Percentiles rank a stretch among this genome's conserved stretches.
Evolutionary conservation across 2,797 vertebrate genomes (phyloP).

Genomic region (Phyllotis vaccarum): DNA sequence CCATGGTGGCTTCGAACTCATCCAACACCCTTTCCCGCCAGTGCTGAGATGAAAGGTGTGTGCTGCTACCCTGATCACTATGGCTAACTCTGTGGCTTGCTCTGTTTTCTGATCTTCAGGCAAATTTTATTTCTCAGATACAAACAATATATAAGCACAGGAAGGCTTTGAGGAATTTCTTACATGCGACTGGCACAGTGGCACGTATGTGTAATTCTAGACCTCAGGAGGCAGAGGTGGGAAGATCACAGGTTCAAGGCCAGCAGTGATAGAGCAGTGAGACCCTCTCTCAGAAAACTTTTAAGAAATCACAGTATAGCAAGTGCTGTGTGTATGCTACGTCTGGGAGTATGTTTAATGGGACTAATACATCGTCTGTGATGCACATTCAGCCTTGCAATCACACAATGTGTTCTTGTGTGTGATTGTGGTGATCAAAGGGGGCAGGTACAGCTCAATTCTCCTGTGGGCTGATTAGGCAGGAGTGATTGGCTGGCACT

Average conservation of each 20-base stretch:
- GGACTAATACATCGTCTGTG: background rate
- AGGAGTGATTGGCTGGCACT: background rate
- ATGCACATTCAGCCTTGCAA: background rate
- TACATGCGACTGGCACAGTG: background rate
- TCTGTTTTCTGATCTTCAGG: no score
- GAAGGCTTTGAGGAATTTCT: constrained; percentile 5
- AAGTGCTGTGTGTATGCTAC: background rate
- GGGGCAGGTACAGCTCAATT: background rate
- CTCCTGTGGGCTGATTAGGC: background rate
- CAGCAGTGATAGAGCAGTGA: background rate
- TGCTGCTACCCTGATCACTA: no score
- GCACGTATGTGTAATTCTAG: background rate
- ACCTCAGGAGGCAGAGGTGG: background rate
- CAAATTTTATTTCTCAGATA: no score
- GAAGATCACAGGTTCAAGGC: background rate
- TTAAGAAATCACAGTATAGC: background rate
- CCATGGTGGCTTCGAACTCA: no score
- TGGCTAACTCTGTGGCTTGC: no score
- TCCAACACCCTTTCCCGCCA: no score
- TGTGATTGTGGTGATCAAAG: background rate
- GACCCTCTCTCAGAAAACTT: background rate
- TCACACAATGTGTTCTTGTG: background rate
- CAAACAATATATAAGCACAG: no score
- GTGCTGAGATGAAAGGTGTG: no score
- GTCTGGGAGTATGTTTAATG: background rate